Base-by-base conservation (phyloP, 1,140 invertebrate species). In the Leptinotarsa texana region DNA sequence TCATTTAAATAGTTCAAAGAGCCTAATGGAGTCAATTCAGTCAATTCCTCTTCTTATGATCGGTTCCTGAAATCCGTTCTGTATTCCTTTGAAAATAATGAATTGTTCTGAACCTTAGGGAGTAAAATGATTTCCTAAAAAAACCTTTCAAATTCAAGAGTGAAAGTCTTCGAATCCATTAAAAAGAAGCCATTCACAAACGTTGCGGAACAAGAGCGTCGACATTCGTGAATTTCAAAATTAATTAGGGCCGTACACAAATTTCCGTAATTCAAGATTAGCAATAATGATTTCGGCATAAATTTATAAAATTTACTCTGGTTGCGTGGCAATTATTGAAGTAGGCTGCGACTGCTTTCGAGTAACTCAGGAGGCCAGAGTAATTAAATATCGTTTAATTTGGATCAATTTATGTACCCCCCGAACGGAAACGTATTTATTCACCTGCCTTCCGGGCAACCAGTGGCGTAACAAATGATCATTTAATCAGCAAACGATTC, bases 371-470 rank as follows among this genome's bases (percentile, higher is more conserved):
- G 79, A 79, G 77, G 75, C 75, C 68, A 73, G 51, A 73, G 79
- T 83, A 83, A 83, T 83, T 83, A 83, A 83, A 83, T 83, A 83
- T 80, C 82, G 82, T 80, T 83, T 82, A 82, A 83, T 83, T 82
- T 78, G 79, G 80, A 80, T 81, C 80, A 82, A 83, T 81, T 83
- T 83, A 82, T 81, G 78, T 75, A 76, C 80, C 72, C 74, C 78
- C 71, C 66, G 76, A 57, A 78, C 77, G 76, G 76, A 75, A 79
- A 51, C 65, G 73, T 80, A 75, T 81, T 81, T 81, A 81, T 81
- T 78, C 79, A 80, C 80, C 78, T 79, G 78, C 76, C 76, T 70
- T 22, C 74, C 63, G 17, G 15, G 15, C 51, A 57, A n/a, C 51
- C 51, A 57, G 51, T 4, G 51, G 51, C 51, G 51, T 57, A 57